Percentiles rank a stretch among this genome's conserved stretches.
Conservation (phyloP, 64 coral and sea anemone genomes). For the Pachyseris speciosa region DNA sequence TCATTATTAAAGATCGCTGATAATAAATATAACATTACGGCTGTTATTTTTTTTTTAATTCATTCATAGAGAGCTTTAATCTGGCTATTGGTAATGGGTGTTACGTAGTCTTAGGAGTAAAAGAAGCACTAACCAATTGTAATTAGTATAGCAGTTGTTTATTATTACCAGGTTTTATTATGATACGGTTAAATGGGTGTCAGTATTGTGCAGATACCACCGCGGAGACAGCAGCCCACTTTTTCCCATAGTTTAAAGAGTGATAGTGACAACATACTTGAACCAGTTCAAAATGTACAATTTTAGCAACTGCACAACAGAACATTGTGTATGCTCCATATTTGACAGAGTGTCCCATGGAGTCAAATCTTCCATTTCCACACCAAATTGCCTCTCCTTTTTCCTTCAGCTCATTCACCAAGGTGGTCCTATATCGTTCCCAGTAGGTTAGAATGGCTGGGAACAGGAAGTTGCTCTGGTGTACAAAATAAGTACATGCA, state of each 20-base stretch:
- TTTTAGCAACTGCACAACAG: constrained; percentile 46
- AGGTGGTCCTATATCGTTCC: constrained; percentile 5
- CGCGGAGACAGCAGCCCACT: background rate
- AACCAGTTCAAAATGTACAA: constrained; percentile 68
- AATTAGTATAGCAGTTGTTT: background rate
- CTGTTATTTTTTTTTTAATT: background rate
- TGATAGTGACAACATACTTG: background rate
- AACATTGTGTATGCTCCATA: constrained; percentile 68
- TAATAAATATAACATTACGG: background rate
- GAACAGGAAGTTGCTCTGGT: constrained; percentile 38
- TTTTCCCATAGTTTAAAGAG: background rate
- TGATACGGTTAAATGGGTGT: background rate
- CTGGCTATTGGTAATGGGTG: background rate
- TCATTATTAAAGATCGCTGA: background rate
- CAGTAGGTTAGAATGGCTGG: constrained; percentile 18
- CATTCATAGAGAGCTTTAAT: background rate
- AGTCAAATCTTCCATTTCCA: constrained; percentile 53
- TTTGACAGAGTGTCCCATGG: constrained; percentile 40
- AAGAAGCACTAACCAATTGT: background rate
- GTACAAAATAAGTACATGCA: constrained; percentile 30
- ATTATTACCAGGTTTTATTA: constrained; percentile 2
- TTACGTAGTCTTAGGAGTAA: background rate
- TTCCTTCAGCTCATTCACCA: background rate
- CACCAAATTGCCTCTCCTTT: background rate
- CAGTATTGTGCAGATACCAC: background rate